Evolutionary conservation across 2,113 vertebrate genomes (phyloP), one percentile per base, ranked within the genome.

Genomic region (Dicaeum eximium): DNA sequence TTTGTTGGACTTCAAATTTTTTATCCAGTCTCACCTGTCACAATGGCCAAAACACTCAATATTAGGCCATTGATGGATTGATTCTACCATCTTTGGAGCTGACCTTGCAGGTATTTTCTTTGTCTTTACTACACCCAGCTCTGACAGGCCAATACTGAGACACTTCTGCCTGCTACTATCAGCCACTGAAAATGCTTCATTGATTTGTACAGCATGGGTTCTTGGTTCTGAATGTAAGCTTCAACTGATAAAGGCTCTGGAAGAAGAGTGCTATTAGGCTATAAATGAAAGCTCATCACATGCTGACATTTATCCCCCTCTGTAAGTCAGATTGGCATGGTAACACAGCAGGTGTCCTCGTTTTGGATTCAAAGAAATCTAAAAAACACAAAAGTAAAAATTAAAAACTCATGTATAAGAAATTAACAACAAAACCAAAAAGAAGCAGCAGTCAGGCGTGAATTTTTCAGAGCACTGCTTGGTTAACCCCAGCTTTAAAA

Each of bases 291-390:
- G 70, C n/a, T 75, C 42, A 40, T 86, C 75, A 38, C 35, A 35
- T 62, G 50, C 27, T 92, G 78, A 86, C 48, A 73, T 66, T 86
- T 58, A 69, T 42, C 38, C 30, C 30, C 69, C 58, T 92, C 58
- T 93, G 62, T 64, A 92, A 83, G 58, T 92, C 88, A 57, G 62
- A 93, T 74, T 96, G 92, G n/a, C 90, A 91, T 44, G 75, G 61
- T 54, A 90, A 88, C 61, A 83, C 79, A 87, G 86, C 61, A 82
- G 77, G 78, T 73, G 64, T 40, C 90, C 71, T 83, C 6, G 8
- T 45, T 92, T 69, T 83, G 65, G 35, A 70, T 54, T 67, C 38
- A 42, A 73, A 80, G 54, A 67, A 42, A 72, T 81, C 38, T 54
- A 38, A 87, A 45, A 82, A 83, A 6, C 45, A 82, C n/a, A 77